Evolutionary conservation across 1,140 invertebrate species (phyloP).

Genomic region (Drosophila punjabiensis): DNA sequence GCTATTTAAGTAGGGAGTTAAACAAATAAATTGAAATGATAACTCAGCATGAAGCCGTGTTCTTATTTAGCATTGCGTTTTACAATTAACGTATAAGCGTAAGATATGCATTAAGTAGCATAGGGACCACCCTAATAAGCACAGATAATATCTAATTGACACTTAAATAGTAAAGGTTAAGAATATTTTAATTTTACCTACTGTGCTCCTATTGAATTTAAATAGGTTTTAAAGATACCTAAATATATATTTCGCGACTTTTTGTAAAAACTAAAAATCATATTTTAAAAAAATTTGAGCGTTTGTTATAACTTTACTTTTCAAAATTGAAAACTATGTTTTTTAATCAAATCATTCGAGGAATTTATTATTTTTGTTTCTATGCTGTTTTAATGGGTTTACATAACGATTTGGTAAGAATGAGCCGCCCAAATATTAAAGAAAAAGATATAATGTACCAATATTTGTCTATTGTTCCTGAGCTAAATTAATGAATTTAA

Average conservation of each 20-base stretch:
- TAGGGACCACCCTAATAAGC: neutral
- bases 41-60: too few species aligned
- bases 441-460: neutral
- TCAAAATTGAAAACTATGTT: neutral
- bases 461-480: too few species aligned
- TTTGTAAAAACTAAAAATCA: neutral
- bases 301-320: neutral
- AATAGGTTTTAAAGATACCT: neutral
- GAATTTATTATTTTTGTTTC: neutral
- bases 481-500: neutral
- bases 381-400: neutral
- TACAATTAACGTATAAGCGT: too few species aligned
- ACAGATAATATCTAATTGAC: neutral
- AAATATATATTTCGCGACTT: neutral
- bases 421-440: neutral
- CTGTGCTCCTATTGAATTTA: neutral
- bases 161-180: neutral
- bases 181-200: neutral
- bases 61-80: too few species aligned
- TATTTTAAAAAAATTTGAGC: neutral
- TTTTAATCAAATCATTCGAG: too few species aligned
- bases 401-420: constrained; percentile 1
- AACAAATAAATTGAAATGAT: too few species aligned
- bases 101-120: neutral
- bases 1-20: too few species aligned